Percentiles rank a stretch among this genome's conserved stretches.
Evolutionary conservation across 2,888 invertebrate species (phyloP).

Genomic region (Pyrgus malvae): DNA sequence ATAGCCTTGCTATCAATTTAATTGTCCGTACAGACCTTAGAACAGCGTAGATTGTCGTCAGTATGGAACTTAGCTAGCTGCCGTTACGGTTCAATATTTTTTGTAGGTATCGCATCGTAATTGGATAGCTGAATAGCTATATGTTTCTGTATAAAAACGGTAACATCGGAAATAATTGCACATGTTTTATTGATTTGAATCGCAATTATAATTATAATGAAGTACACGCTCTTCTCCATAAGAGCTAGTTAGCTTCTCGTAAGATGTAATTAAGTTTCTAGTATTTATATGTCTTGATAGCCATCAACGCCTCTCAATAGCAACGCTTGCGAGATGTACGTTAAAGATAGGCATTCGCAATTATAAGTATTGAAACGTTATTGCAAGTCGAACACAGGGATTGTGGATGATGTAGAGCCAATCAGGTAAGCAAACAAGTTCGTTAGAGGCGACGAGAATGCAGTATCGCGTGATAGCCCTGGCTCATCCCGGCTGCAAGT

Average conservation of each 20-base stretch:
- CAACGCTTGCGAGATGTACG: conserved; percentile 11
- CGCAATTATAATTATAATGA: no score
- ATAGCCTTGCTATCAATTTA: no score
- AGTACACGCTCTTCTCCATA: neutral
- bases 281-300: conserved; percentile 12
- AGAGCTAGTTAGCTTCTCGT: neutral
- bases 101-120: no score
- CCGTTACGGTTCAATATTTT: no score
- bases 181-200: no score
- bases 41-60: no score
- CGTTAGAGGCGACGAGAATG: conserved; percentile 49
- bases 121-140: no score
- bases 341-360: conserved; percentile 15
- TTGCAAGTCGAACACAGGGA: conserved; percentile 16
- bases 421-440: conserved; percentile 52
- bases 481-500: conserved; percentile 40
- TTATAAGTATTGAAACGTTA: conserved; percentile 20
- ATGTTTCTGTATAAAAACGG: no score
- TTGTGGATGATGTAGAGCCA: conserved; percentile 45
- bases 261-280: conserved; percentile 15
- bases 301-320: conserved; percentile 17
- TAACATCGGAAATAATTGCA: no score
- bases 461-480: conserved; percentile 68
- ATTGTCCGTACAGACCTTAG: no score
- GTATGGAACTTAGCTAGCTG: no score